These are phyloP conservation scores for Enteromius viviparus DNA, from an alignment of 2,797 vertebrate genomes.

Conservation along the genomic window DNA sequence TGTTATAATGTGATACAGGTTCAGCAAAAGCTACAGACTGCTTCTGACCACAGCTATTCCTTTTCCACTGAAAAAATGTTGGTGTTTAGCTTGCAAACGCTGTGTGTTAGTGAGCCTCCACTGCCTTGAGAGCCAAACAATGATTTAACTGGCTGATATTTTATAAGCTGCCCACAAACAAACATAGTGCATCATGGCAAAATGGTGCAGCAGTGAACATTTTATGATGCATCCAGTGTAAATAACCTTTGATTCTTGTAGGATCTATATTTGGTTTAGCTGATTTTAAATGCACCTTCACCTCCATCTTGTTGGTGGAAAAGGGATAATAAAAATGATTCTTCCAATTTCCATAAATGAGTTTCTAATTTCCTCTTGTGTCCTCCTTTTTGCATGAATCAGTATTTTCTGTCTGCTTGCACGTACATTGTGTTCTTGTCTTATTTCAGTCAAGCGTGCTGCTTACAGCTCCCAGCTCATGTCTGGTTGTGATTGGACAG, in stretches of 20 bases:
- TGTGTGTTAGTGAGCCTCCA: neutral
- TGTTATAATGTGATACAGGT: constrained; percentile 11
- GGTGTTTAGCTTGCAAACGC: neutral
- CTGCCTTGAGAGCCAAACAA: neutral
- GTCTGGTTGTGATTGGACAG: constrained; percentile 42
- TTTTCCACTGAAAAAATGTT: neutral
- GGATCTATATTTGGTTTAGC: neutral
- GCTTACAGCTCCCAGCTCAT: constrained; percentile 15
- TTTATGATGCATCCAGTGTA: neutral
- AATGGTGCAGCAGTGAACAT: neutral
- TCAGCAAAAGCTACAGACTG: neutral
- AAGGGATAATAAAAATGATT: neutral
- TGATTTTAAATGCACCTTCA: neutral
- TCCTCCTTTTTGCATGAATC: constrained; percentile 21
- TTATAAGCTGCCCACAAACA: constrained; percentile 8
- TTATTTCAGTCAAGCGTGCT: neutral
- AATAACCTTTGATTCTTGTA: neutral
- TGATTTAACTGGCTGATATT: neutral
- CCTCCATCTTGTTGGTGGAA: neutral
- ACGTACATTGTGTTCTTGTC: neutral
- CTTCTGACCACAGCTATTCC: neutral
- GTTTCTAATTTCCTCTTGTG: neutral
- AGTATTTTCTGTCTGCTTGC: constrained; percentile 27
- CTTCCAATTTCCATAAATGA: neutral
- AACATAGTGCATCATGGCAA: neutral